These are phyloP conservation scores for Limnodromus scolopaceus DNA, from an alignment of 2,797 vertebrate genomes.

Conservation along the genomic window DNA sequence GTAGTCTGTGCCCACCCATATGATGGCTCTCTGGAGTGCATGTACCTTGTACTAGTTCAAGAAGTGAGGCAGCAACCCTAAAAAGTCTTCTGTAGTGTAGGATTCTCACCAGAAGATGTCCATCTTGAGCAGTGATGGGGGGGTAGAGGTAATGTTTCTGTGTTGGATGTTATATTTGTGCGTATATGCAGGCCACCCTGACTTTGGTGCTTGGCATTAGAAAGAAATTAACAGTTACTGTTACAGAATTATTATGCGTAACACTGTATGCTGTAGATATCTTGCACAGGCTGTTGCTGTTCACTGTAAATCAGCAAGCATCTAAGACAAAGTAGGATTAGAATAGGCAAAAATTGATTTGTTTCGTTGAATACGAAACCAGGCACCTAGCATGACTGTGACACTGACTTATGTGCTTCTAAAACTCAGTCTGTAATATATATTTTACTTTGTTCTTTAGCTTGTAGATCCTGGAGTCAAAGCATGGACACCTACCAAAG, in stretches of 20 bases:
- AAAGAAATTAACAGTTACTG: background rate
- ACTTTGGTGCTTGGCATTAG: background rate
- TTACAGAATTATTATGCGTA: background rate
- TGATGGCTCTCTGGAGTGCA: background rate
- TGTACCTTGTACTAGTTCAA: background rate
- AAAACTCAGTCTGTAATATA: background rate
- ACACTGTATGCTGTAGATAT: background rate
- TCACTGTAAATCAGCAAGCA: background rate
- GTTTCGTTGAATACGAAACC: background rate
- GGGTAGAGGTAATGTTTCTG: background rate
- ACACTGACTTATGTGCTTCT: background rate
- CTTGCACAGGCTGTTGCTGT: background rate
- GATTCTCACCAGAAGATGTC: background rate
- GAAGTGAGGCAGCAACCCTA: background rate
- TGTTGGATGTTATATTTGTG: background rate
- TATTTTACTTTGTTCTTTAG: conserved; percentile 72
- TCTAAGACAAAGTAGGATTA: background rate
- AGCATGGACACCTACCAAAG: conserved; percentile 99
- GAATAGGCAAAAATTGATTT: background rate
- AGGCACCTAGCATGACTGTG: background rate
- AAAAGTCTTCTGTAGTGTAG: background rate
- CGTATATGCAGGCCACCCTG: background rate
- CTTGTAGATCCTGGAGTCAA: conserved; percentile 98
- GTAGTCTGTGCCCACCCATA: background rate
- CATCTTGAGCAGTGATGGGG: background rate